Conservation (phyloP, 2,888 invertebrate genomes). For the Patella ulyssiponensis region DNA sequence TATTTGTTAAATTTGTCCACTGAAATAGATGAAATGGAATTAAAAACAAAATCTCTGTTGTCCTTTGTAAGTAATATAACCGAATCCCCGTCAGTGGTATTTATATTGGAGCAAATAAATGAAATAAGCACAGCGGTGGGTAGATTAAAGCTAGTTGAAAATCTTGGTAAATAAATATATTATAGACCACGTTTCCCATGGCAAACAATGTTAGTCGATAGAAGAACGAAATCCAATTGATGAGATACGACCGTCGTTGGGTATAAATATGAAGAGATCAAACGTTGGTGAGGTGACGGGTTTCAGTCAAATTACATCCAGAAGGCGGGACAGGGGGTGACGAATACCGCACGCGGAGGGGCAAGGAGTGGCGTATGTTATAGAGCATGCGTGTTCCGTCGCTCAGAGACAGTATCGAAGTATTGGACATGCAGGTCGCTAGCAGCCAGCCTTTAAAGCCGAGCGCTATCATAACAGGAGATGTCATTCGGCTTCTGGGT, state of each 20-base stretch:
- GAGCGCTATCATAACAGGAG: background rate
- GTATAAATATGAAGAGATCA: conserved; percentile 10
- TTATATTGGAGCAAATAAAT: background rate
- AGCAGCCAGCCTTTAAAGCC: conserved; percentile 5
- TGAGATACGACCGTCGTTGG: background rate
- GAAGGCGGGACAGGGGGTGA: conserved; percentile 12
- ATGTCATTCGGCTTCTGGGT: background rate
- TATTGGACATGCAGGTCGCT: conserved; percentile 3
- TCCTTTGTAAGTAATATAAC: background rate
- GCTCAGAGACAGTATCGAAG: conserved; percentile 5
- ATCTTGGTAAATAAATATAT: too few species aligned
- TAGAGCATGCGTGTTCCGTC: conserved; percentile 11
- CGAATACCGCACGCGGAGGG: conserved; percentile 9
- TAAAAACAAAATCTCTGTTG: background rate
- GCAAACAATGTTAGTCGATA: background rate
- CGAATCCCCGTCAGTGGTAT: background rate
- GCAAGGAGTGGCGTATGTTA: conserved; percentile 10
- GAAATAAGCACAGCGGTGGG: conserved; percentile 4
- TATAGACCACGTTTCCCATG: background rate
- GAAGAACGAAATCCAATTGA: background rate
- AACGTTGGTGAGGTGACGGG: conserved; percentile 7
- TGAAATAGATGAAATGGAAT: background rate
- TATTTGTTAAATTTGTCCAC: conserved; percentile 1
- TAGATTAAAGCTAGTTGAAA: background rate
- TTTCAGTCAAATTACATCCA: background rate